Conservation (phyloP, 2,797 vertebrate genomes). For the Anas flavirostris region DNA sequence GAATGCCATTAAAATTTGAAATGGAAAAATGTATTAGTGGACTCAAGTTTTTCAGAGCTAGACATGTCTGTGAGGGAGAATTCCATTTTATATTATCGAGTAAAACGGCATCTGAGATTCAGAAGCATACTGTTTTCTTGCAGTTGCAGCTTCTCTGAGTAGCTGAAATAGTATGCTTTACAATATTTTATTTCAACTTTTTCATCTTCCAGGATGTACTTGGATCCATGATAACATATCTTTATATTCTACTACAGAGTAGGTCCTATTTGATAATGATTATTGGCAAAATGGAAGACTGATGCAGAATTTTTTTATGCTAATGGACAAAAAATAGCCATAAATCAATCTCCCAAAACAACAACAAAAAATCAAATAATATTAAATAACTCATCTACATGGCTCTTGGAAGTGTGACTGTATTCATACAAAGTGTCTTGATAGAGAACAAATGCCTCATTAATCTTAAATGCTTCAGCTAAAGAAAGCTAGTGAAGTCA, state of each 20-base stretch:
- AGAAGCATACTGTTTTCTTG: neutral
- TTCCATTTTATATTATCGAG: neutral
- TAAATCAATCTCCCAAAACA: neutral
- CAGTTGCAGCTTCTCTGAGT: neutral
- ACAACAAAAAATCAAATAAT: constrained; percentile 41
- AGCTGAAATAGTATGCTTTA: neutral
- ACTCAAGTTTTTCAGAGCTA: neutral
- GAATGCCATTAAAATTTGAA: neutral
- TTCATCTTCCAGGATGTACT: neutral
- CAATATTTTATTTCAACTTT: neutral
- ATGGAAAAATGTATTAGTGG: neutral
- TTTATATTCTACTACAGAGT: constrained; percentile 9
- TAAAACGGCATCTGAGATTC: neutral
- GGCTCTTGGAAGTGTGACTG: constrained; percentile 56
- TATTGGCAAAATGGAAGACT: constrained; percentile 1
- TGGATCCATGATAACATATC: neutral
- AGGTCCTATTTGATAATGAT: neutral
- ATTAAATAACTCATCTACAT: constrained; percentile 41
- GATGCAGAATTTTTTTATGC: neutral
- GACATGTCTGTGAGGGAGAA: neutral
- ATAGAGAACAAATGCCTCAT: constrained; percentile 74
- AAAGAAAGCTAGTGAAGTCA: constrained; percentile 62
- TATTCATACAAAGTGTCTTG: constrained; percentile 68
- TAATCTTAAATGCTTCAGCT: constrained; percentile 69
- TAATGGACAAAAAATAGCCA: neutral